Base-by-base conservation (phyloP, 2,888 invertebrate species). In the Machimus atricapillus region DNA sequence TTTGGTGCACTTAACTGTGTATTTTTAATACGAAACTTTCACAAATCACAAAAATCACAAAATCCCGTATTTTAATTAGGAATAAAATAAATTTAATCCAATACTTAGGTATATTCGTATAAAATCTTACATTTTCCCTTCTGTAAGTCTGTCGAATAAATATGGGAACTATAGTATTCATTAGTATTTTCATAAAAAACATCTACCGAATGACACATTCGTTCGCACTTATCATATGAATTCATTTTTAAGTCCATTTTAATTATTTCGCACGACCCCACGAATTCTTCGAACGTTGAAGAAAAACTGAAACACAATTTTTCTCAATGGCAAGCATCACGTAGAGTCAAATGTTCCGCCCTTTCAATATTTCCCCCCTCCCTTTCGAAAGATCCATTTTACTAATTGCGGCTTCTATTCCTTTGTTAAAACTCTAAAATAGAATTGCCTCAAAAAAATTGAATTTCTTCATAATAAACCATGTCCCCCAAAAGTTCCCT, bases 121-220 rank as follows among this genome's bases (percentile, higher is more conserved):
- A 52, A 19, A n/a, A 0, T n/a, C 88, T 85, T 83, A 88, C 88
- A 66, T 85, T 87, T 87, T 27, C 87, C 81, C 27, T 87, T 87
- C 78, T 88, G 88, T 0, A 87, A 88, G 76, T 88, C 88, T 1
- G 87, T 87, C 34, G 88, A 86, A 82, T 87, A 88, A 43, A 88
- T 77, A 74, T 88, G 88, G 37, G 88, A 79, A 66, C 87, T 87
- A 40, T 87, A 88, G 7, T 85, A 81, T 40, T 79, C 74, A 76
- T 46, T 85, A 27, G 88, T 43, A 16, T 87, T 85, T 40, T 88
- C 88, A 66, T 88, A 88, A 56, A 56, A 88, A n/a, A 81, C 74
- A 81, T 88, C 87, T 85, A 87, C 85, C 19, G 88, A 46, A 81
- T 88, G 87, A 58, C 87, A 87, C 23, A 88, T 86, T 56, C 88